Evolutionary conservation across 2,797 vertebrate genomes (phyloP).

Genomic region (Decapterus maruadsi): DNA sequence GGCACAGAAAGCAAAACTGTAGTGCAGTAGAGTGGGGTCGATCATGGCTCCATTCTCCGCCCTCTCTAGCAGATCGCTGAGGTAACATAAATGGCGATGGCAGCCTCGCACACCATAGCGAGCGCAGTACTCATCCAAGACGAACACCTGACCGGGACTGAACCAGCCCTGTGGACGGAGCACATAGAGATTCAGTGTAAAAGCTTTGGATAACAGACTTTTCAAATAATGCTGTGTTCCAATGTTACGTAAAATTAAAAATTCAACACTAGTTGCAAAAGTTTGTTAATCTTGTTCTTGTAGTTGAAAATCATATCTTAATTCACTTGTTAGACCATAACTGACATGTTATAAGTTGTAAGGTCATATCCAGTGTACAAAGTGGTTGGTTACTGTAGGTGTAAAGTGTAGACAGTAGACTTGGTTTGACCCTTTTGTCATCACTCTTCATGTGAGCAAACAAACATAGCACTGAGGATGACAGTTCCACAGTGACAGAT

Average conservation of each 20-base stretch:
- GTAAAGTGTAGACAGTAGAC: no score
- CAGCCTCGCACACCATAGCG: constrained; percentile 97
- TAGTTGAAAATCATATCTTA: not conserved
- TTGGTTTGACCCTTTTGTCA: not conserved
- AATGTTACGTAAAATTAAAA: not conserved
- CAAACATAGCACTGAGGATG: not conserved
- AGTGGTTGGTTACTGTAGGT: no score
- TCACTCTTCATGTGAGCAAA: not conserved
- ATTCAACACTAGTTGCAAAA: not conserved
- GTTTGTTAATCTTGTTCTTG: not conserved
- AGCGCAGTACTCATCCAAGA: constrained; percentile 98
- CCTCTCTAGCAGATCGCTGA: constrained; percentile 94
- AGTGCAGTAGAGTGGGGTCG: constrained; percentile 99
- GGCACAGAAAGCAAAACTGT: constrained; percentile 99
- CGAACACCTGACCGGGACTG: constrained; percentile 99
- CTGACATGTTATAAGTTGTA: not conserved
- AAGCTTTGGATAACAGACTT: not conserved
- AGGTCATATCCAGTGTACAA: no score
- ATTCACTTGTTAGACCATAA: not conserved
- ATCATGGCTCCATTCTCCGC: constrained; percentile 99
- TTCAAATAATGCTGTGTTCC: not conserved
- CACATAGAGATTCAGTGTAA: not conserved
- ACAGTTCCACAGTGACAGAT: not conserved
- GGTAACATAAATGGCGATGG: constrained; percentile 98
- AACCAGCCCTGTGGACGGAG: constrained; percentile 93